Evolutionary conservation across 53 echinoderm and acorn worm species (phyloP).

Genomic region (Hippasteria phrygiana): DNA sequence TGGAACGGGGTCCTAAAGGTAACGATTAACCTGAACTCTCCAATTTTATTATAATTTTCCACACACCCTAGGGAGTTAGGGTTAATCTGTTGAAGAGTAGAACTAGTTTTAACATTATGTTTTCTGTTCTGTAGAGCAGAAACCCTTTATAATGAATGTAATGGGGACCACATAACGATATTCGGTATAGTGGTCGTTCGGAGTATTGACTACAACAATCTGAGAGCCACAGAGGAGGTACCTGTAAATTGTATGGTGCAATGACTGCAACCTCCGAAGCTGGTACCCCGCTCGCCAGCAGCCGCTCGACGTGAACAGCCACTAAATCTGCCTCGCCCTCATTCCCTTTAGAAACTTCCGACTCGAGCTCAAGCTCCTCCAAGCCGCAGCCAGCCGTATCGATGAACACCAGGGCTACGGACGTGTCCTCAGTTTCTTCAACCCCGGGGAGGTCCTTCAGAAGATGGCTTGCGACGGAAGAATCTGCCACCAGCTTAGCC

Average conservation of each 20-base stretch:
- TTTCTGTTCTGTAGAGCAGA: no score
- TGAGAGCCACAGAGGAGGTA: background rate
- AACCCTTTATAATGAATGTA: no score
- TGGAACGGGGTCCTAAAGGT: no score
- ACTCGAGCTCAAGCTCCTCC: constrained; percentile 78
- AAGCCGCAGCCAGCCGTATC: constrained; percentile 95
- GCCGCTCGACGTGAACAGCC: constrained; percentile 72
- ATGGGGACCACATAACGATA: no score
- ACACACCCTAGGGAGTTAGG: no score
- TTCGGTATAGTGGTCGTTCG: no score
- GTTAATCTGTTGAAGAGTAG: no score
- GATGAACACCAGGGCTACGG: constrained; percentile 76
- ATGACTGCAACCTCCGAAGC: constrained; percentile 88
- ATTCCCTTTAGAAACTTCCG: constrained; percentile 89
- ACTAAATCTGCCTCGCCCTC: constrained; percentile 97
- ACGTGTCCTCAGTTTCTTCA: constrained; percentile 81
- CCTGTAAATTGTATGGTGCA: constrained; percentile 96
- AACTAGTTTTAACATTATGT: no score
- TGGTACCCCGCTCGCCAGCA: constrained; percentile 72
- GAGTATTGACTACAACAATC: background rate
- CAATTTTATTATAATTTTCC: no score
- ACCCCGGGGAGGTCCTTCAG: constrained; percentile 81
- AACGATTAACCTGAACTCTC: no score
- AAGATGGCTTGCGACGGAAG: constrained; percentile 82
- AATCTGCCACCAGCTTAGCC: constrained; percentile 74